These are phyloP conservation scores for Nannoperca obscura DNA, from an alignment of 2,797 vertebrate genomes.

Conservation along the genomic window DNA sequence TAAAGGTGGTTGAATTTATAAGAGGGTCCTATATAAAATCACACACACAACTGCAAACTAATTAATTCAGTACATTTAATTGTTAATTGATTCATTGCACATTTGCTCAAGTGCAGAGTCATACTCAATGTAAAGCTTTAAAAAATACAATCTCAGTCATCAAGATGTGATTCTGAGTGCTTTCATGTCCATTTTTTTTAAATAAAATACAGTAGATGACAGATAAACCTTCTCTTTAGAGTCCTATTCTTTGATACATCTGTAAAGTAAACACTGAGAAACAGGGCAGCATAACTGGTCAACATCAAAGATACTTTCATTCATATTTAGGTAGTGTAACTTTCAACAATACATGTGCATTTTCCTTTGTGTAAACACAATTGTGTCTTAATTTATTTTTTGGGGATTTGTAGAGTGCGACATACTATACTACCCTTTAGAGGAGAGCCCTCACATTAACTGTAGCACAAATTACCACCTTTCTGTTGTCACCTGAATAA, in stretches of 20 bases:
- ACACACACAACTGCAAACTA: conserved; percentile 39
- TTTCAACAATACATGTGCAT: conserved; percentile 74
- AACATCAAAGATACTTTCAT: conserved; percentile 77
- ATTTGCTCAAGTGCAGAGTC: conserved; percentile 78
- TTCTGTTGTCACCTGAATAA: conserved; percentile 77
- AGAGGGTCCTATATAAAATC: conserved; percentile 12
- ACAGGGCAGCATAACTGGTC: conserved; percentile 81
- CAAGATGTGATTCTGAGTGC: conserved; percentile 78
- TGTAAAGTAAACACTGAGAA: conserved; percentile 80
- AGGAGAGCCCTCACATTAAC: conserved; percentile 36
- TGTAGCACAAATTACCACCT: conserved; percentile 35
- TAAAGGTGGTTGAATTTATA: background rate
- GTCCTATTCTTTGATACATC: conserved; percentile 59
- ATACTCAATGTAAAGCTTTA: conserved; percentile 85
- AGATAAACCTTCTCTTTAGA: conserved; percentile 65
- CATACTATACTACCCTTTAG: conserved; percentile 40
- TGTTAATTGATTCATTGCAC: conserved; percentile 79
- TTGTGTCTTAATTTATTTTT: conserved; percentile 39
- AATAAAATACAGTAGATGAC: conserved; percentile 79
- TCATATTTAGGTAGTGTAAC: conserved; percentile 82
- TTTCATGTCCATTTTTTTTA: conserved; percentile 53
- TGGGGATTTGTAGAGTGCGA: conserved; percentile 42
- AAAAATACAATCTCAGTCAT: conserved; percentile 88
- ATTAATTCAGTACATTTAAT: conserved; percentile 84
- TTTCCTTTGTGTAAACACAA: conserved; percentile 79